These are phyloP conservation scores for Falco cherrug DNA, from an alignment of 2,797 vertebrate genomes.

Conservation along the genomic window DNA sequence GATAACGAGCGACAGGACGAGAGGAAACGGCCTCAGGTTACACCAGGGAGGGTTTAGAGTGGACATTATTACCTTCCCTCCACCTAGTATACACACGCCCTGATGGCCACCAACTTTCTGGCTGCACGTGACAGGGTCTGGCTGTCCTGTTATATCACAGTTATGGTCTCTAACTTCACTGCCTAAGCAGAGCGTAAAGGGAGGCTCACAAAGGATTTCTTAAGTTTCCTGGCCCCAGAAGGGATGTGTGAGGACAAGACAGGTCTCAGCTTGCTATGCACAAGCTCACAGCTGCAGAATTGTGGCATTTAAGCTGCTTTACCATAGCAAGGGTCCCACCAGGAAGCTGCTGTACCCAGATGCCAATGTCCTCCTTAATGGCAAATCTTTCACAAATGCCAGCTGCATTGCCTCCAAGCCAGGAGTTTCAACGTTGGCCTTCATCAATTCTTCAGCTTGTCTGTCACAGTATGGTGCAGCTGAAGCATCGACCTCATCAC, in stretches of 20 bases:
- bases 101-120: neutral
- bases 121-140: neutral
- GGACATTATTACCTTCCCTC: neutral
- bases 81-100: neutral
- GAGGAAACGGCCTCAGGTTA: no score
- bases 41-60: no score
- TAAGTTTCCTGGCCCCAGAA: neutral
- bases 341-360: neutral
- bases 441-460: neutral
- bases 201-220: neutral
- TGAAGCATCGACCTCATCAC: neutral
- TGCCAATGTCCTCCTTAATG: neutral
- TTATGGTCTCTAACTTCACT: neutral
- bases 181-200: neutral
- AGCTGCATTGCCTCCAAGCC: neutral
- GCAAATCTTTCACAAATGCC: neutral
- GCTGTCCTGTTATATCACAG: neutral
- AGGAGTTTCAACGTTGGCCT: neutral
- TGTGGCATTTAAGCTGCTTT: neutral
- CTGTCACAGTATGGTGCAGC: neutral
- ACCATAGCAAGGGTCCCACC: neutral
- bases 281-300: neutral
- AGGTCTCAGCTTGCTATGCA: neutral
- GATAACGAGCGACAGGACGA: no score
- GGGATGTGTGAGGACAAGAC: neutral